Conservation (phyloP, 1,140 invertebrate genomes). For the Drosophila sucinea region DNA sequence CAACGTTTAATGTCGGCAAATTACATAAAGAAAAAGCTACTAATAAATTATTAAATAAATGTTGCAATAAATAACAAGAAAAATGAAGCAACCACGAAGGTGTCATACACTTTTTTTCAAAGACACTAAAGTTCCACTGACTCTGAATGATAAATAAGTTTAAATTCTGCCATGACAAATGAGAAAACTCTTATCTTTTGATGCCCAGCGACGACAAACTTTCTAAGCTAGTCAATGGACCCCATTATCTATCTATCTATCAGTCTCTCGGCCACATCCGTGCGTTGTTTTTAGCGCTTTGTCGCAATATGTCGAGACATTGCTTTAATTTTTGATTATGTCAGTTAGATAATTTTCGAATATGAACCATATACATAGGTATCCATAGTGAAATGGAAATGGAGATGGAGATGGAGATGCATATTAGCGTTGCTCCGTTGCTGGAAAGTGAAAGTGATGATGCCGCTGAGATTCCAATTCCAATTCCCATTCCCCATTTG, state of each 20-base stretch:
- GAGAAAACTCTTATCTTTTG: not conserved
- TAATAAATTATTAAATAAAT: slow-evolving; percentile 75
- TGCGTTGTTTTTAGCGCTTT: slow-evolving; percentile 42
- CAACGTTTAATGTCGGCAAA: slow-evolving; percentile 46
- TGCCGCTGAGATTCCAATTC: slow-evolving; percentile 21
- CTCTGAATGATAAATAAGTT: not conserved
- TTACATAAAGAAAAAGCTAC: slow-evolving; percentile 68
- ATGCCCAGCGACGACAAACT: not conserved
- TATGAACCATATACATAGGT: slow-evolving; percentile 49
- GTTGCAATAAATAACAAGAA: slow-evolving; percentile 56
- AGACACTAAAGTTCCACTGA: not conserved
- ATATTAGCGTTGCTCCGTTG: slow-evolving; percentile 54
- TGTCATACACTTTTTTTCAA: slow-evolving; percentile 25
- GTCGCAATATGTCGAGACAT: slow-evolving; percentile 45
- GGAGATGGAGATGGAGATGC: slow-evolving; percentile 45
- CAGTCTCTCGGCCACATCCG: slow-evolving; percentile 38
- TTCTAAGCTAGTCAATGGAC: slow-evolving; percentile 11
- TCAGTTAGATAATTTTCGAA: slow-evolving; percentile 70
- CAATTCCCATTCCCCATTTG: not conserved
- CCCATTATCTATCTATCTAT: not conserved
- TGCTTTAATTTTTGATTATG: slow-evolving; percentile 51
- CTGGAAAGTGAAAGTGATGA: slow-evolving; percentile 73
- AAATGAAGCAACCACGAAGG: not conserved
- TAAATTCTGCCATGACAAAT: not conserved
- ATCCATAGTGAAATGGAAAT: slow-evolving; percentile 15